Evolutionary conservation across 2,113 vertebrate species (phyloP).

Genomic region (Galemys pyrenaicus): DNA sequence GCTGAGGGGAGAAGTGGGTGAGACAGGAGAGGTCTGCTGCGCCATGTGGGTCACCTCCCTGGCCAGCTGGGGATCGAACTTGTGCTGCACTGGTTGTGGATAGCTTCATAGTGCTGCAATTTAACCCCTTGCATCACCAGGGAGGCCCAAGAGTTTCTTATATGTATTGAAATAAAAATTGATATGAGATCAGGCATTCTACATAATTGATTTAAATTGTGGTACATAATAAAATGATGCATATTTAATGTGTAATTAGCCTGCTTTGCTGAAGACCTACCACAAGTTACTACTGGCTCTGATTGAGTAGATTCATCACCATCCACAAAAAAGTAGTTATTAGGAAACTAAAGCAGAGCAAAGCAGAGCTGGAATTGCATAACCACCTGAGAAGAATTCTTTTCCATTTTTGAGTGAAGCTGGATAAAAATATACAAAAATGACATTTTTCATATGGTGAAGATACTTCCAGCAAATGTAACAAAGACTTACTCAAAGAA

Average conservation of each 20-base stretch:
- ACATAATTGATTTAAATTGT: neutral
- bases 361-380: neutral
- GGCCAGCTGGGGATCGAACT: too few species aligned
- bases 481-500: neutral
- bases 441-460: neutral
- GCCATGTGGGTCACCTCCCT: too few species aligned
- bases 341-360: neutral
- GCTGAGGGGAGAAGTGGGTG: too few species aligned
- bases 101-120: too few species aligned
- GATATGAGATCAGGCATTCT: neutral
- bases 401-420: neutral
- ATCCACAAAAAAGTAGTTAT: neutral
- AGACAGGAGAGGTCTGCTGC: too few species aligned
- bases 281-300: neutral
- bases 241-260: neutral
- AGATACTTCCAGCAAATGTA: neutral
- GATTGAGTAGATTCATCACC: neutral
- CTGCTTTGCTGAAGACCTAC: neutral
- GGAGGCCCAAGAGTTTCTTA: too few species aligned
- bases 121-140: too few species aligned
- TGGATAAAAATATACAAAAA: neutral
- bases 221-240: neutral
- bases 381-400: neutral
- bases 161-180: constrained; percentile 34
- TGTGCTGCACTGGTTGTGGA: too few species aligned